phyloP scores from a whole-genome alignment of 2,113 vertebrate species.

The Actinemys pallida region DNA sequence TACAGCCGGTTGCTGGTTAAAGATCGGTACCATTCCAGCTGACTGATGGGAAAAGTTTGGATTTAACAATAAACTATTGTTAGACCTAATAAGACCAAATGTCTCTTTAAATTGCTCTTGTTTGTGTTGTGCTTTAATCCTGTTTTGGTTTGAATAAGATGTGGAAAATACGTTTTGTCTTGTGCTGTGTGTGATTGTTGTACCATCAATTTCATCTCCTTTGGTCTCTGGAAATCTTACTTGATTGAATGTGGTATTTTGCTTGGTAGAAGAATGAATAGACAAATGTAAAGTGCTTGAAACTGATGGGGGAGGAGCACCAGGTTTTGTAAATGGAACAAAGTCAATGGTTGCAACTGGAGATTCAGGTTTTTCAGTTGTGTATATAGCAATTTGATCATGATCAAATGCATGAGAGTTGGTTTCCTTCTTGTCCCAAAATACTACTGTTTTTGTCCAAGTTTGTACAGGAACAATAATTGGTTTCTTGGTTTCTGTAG shows the following conservation, averaged over 20 bases:
- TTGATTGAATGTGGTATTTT: neutral
- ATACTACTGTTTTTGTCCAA: neutral
- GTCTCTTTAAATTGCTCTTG: constrained; percentile 3
- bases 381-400: neutral
- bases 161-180: neutral
- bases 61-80: constrained; percentile 34
- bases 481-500: constrained; percentile 31
- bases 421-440: constrained; percentile 11
- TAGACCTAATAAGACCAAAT: neutral
- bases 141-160: constrained; percentile 8
- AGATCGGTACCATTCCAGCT: constrained; percentile 1
- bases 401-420: neutral
- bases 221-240: neutral
- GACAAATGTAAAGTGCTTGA: constrained; percentile 1
- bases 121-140: neutral
- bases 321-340: neutral
- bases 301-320: neutral
- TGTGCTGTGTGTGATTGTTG: neutral
- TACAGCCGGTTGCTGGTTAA: constrained; percentile 25
- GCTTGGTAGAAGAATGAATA: neutral
- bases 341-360: neutral
- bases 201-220: neutral
- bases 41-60: neutral
- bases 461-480: neutral
- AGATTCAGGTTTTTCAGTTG: neutral